These are phyloP conservation scores for Sebastes schlegelii DNA, from an alignment of 2,113 vertebrate species.

Conservation along the genomic window DNA sequence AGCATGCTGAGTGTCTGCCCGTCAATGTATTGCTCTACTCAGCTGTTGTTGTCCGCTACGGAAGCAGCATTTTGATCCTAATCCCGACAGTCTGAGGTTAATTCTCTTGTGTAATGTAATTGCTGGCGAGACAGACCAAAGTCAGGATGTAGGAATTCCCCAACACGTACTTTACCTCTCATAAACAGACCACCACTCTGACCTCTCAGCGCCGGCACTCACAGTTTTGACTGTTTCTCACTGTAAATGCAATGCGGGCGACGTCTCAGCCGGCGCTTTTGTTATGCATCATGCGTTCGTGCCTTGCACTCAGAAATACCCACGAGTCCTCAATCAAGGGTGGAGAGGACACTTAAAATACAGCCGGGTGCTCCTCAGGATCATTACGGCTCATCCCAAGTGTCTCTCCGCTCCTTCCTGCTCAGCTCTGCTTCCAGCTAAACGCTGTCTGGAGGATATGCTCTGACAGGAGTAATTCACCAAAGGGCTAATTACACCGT, in stretches of 20 bases:
- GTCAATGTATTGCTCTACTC: conserved; percentile 36
- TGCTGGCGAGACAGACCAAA: conserved; percentile 15
- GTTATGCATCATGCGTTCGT: conserved; percentile 32
- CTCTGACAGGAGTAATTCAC: conserved; percentile 71
- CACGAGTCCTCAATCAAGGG: conserved; percentile 67
- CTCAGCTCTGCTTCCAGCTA: conserved; percentile 55
- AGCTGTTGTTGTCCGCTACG: conserved; percentile 7
- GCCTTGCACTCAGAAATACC: conserved; percentile 54
- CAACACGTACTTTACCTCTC: background rate
- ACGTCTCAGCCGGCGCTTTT: conserved; percentile 19
- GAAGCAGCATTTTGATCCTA: conserved; percentile 37
- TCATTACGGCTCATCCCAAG: conserved; percentile 70
- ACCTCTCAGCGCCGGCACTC: conserved; percentile 5
- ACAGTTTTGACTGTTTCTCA: conserved; percentile 5
- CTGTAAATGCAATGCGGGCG: conserved; percentile 16
- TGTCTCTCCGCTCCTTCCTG: conserved; percentile 58
- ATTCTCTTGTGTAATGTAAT: conserved; percentile 47
- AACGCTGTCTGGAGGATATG: conserved; percentile 61
- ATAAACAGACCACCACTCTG: conserved; percentile 8
- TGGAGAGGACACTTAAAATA: conserved; percentile 69
- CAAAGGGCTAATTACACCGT: conserved; percentile 66
- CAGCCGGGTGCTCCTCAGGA: conserved; percentile 62
- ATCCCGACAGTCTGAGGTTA: conserved; percentile 33
- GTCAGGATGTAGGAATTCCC: conserved; percentile 18
- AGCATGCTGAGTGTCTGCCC: conserved; percentile 15